Conservation (phyloP, 2,113 vertebrate species). For the Amia ocellicauda region DNA sequence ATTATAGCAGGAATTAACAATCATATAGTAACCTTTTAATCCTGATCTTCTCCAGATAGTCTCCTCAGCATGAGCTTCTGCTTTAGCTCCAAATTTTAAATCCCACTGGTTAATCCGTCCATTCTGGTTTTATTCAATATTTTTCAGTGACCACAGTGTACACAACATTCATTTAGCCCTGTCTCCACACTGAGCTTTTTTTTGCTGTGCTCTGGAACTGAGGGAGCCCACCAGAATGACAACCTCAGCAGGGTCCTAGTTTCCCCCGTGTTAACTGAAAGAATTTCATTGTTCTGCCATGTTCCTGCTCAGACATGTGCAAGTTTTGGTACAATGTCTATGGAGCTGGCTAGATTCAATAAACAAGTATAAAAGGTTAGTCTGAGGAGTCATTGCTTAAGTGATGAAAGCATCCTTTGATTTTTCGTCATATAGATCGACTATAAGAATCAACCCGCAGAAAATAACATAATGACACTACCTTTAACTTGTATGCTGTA, state of each 20-base stretch:
- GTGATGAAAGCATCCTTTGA: too few species aligned
- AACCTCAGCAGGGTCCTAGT: conserved; percentile 66
- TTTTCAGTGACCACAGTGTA: conserved; percentile 48
- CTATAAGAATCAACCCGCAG: too few species aligned
- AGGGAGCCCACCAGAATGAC: conserved; percentile 45
- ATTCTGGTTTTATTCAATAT: conserved; percentile 45
- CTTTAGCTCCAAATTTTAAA: conserved; percentile 47
- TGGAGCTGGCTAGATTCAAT: background rate
- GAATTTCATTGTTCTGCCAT: conserved; percentile 53
- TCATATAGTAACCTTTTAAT: conserved; percentile 61
- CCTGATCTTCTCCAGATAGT: conserved; percentile 48
- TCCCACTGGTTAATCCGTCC: conserved; percentile 51
- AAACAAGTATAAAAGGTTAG: background rate
- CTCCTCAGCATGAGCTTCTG: conserved; percentile 52
- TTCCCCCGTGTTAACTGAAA: conserved; percentile 34
- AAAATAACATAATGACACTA: too few species aligned
- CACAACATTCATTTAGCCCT: conserved; percentile 57
- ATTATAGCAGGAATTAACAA: conserved; percentile 48
- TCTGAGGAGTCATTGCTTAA: background rate
- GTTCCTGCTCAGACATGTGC: background rate
- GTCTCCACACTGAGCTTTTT: conserved; percentile 49
- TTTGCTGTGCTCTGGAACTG: conserved; percentile 52
- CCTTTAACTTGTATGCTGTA: too few species aligned
- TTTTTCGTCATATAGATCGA: too few species aligned
- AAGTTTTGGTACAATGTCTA: background rate